Conservation (phyloP, 2,113 vertebrate species). For the Paraplagusia blochii region DNA sequence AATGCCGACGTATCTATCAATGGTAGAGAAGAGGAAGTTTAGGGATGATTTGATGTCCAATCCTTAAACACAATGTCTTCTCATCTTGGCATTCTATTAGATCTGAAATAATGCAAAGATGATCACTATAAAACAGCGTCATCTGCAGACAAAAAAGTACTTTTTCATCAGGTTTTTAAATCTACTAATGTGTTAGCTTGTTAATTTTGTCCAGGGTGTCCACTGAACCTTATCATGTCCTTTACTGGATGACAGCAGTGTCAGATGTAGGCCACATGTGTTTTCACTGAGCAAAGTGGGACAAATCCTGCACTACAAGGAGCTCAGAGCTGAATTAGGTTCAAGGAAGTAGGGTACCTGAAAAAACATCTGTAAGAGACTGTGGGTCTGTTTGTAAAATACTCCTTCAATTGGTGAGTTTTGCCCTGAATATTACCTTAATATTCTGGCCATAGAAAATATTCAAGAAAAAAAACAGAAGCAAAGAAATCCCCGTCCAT, state of each 20-base stretch:
- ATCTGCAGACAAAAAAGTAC: too few species aligned
- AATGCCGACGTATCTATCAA: too few species aligned
- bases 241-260: conserved; percentile 23
- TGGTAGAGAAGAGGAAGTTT: too few species aligned
- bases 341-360: conserved; percentile 38
- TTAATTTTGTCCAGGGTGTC: too few species aligned
- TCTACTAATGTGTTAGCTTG: neutral
- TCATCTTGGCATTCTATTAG: too few species aligned
- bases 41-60: too few species aligned
- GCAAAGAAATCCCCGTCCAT: conserved; percentile 12
- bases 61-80: too few species aligned
- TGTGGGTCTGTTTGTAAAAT: neutral
- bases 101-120: too few species aligned
- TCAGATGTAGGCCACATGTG: conserved; percentile 45
- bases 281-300: conserved; percentile 38
- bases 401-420: neutral
- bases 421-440: neutral
- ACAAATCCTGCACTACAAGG: conserved; percentile 7
- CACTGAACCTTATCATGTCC: neutral
- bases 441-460: neutral
- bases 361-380: too few species aligned
- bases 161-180: too few species aligned
- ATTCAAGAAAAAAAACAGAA: conserved; percentile 1
- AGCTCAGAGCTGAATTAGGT: conserved; percentile 17
- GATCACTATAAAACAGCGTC: too few species aligned